phyloP scores from a whole-genome alignment of 30 jellyfish, hydroid and myxozoan genomes.

The Pseudorhiza aurosa region DNA sequence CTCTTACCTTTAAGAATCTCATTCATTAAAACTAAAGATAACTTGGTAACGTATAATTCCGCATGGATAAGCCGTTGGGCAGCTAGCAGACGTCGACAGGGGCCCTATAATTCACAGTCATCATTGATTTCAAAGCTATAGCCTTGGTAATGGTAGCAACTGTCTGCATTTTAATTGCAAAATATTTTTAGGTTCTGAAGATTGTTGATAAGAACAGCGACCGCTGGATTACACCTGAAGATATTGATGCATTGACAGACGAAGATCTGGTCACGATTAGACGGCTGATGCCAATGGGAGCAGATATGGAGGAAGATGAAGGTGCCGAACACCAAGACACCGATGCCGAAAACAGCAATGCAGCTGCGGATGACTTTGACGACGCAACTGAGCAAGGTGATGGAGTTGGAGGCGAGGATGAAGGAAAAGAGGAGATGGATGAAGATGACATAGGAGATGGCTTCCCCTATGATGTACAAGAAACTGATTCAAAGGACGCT shows the following conservation, averaged over 20 bases:
- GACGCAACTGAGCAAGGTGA: not conserved
- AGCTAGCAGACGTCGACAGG: no score
- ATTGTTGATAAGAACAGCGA: conserved; percentile 62
- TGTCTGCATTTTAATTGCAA: no score
- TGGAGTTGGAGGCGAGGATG: no score
- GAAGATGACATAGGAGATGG: conserved; percentile 23
- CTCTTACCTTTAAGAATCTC: no score
- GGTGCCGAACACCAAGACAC: conserved; percentile 8
- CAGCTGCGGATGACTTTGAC: not conserved
- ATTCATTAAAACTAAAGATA: no score
- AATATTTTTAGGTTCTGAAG: conserved; percentile 34
- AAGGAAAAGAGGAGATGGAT: conserved; percentile 1
- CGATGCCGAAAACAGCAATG: not conserved
- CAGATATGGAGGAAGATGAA: conserved; percentile 36
- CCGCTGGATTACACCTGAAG: conserved; percentile 64
- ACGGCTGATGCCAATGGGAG: conserved; percentile 70
- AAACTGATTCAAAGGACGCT: not conserved
- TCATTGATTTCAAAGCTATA: no score
- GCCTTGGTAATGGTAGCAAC: no score
- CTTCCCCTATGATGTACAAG: conserved; percentile 15
- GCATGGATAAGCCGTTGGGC: no score
- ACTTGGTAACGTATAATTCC: no score
- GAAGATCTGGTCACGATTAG: conserved; percentile 18
- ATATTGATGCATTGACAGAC: conserved; percentile 54
- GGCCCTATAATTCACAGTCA: no score